These are phyloP conservation scores for Drosophila anomelani DNA, from an alignment of 2,888 invertebrate species.

Conservation along the genomic window DNA sequence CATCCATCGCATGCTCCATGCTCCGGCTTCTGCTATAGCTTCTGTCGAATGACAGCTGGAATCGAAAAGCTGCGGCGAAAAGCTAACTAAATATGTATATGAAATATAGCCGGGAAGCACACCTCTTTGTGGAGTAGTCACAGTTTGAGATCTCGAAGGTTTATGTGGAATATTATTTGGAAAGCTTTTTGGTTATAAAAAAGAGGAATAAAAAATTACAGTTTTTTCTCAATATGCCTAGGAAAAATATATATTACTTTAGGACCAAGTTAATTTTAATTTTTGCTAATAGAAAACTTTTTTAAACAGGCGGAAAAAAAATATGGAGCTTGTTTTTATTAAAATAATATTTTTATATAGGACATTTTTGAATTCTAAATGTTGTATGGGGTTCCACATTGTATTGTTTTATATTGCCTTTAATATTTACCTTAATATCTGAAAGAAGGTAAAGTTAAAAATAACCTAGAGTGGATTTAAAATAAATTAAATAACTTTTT, in stretches of 20 bases:
- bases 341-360: too few species aligned
- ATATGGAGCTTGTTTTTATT: too few species aligned
- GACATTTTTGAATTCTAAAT: neutral
- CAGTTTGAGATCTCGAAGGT: neutral
- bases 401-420: neutral
- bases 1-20: slow-evolving; percentile 1
- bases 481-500: neutral
- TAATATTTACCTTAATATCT: neutral
- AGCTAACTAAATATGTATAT: neutral
- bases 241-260: too few species aligned
- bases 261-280: too few species aligned
- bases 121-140: neutral
- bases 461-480: neutral
- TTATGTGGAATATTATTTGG: neutral
- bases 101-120: neutral
- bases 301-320: too few species aligned
- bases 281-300: too few species aligned
- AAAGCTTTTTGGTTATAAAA: too few species aligned
- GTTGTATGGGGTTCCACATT: neutral
- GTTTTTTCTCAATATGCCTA: too few species aligned
- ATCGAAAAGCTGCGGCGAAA: slow-evolving; percentile 17
- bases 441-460: neutral
- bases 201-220: too few species aligned
- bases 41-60: neutral
- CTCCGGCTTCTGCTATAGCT: neutral